phyloP scores from a whole-genome alignment of 2,797 vertebrate genomes.

The Hippopotamyrus pictus region DNA sequence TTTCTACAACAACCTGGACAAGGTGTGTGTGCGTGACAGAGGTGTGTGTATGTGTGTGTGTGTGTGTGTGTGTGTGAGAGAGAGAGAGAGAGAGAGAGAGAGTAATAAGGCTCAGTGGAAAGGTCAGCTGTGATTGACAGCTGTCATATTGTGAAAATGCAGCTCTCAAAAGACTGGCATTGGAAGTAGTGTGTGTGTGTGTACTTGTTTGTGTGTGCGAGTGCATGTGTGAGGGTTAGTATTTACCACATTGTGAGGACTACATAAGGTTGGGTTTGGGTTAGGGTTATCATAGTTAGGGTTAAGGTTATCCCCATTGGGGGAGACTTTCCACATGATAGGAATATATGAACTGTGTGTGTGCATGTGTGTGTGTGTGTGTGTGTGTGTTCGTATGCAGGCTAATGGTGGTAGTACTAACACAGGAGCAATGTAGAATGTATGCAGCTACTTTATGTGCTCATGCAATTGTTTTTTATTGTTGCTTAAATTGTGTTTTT shows the following conservation, averaged over 20 bases:
- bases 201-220: neutral
- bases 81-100: neutral
- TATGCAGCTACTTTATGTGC: neutral
- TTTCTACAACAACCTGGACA: constrained; percentile 92
- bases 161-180: neutral
- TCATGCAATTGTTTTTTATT: neutral
- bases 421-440: neutral
- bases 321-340: neutral
- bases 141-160: constrained; percentile 6
- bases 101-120: neutral
- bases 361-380: neutral
- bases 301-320: neutral
- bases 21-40: constrained; percentile 54
- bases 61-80: neutral
- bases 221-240: neutral
- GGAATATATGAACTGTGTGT: neutral
- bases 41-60: neutral
- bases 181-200: neutral
- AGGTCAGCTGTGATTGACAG: constrained; percentile 11
- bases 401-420: neutral
- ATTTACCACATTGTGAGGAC: neutral
- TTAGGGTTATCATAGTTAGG: neutral
- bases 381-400: neutral
- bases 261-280: neutral
- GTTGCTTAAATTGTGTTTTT: neutral